A percentile compares a stretch with the other conserved stretches of the same genome.
These are phyloP conservation scores for Pseudeuparius sepicola DNA, from an alignment of 2,888 invertebrate genomes.

Conservation along the genomic window DNA sequence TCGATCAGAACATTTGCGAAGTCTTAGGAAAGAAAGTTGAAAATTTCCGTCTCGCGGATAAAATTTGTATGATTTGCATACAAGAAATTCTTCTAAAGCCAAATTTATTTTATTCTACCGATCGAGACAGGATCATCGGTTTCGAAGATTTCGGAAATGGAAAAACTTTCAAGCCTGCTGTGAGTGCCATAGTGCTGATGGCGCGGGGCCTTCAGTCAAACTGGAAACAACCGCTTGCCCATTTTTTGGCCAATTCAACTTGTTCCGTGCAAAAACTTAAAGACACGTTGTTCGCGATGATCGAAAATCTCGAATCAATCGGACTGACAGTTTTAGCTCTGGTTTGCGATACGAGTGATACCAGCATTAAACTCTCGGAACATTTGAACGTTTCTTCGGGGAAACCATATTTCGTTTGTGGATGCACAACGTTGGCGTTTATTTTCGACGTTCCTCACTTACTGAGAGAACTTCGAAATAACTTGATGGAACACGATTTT, in stretches of 20 bases:
- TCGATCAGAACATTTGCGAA: background rate
- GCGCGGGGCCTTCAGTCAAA: conserved; percentile 10
- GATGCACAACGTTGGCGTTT: conserved; percentile 9
- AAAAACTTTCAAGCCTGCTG: conserved; percentile 13
- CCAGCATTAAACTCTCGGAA: too few species aligned
- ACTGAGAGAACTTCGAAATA: conserved; percentile 12
- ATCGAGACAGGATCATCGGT: conserved; percentile 8
- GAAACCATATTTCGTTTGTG: conserved; percentile 11
- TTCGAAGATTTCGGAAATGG: conserved; percentile 6
- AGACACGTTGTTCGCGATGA: conserved; percentile 7
- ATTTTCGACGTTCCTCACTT: conserved; percentile 15
- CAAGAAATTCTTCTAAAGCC: conserved; percentile 13
- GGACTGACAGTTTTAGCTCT: too few species aligned
- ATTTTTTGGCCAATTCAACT: conserved; percentile 13
- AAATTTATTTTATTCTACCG: conserved; percentile 12
- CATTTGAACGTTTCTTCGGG: too few species aligned
- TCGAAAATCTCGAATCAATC: too few species aligned
- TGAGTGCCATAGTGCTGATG: conserved; percentile 15
- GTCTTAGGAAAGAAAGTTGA: background rate
- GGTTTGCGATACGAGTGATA: too few species aligned
- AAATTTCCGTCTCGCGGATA: conserved; percentile 4
- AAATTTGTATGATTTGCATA: conserved; percentile 11
- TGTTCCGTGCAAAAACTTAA: conserved; percentile 13
- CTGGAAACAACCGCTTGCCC: conserved; percentile 14
- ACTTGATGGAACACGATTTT: conserved; percentile 12